Conservation (phyloP, 2,888 invertebrate genomes). For the Agrotis exclamationis region DNA sequence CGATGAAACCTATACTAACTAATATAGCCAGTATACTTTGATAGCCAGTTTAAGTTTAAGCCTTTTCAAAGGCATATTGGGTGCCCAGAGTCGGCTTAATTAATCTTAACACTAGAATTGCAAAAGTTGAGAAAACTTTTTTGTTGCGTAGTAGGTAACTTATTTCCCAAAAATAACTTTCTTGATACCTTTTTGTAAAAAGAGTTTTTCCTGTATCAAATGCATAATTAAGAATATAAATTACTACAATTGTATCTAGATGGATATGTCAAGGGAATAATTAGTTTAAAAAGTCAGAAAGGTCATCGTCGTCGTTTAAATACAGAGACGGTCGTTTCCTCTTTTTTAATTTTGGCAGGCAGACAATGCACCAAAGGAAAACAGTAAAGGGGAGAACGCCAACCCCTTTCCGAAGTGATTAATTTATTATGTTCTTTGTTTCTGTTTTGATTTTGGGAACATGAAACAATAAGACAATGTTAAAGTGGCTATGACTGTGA, state of each 20-base stretch:
- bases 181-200: not conserved
- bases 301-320: slow-evolving; percentile 82
- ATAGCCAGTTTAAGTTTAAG: no score
- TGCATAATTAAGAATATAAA: slow-evolving; percentile 15
- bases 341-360: slow-evolving; percentile 89
- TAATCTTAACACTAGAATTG: no score
- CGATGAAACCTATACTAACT: no score
- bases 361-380: slow-evolving; percentile 89
- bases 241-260: slow-evolving; percentile 10
- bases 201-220: not conserved
- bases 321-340: slow-evolving; percentile 83
- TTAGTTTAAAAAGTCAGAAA: slow-evolving; percentile 68
- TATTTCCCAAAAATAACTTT: not conserved
- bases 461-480: slow-evolving; percentile 67
- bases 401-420: slow-evolving; percentile 88
- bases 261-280: slow-evolving; percentile 44
- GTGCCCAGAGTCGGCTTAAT: no score
- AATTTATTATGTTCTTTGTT: slow-evolving; percentile 90
- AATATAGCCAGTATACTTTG: no score
- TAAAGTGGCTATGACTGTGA: slow-evolving; percentile 25
- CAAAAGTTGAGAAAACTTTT: no score
- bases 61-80: no score
- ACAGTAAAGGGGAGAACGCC: slow-evolving; percentile 86
- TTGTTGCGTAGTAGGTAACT: no score
- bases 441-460: slow-evolving; percentile 86